These are phyloP conservation scores for Symphodus melops DNA, from an alignment of 2,113 vertebrate genomes.

Conservation along the genomic window DNA sequence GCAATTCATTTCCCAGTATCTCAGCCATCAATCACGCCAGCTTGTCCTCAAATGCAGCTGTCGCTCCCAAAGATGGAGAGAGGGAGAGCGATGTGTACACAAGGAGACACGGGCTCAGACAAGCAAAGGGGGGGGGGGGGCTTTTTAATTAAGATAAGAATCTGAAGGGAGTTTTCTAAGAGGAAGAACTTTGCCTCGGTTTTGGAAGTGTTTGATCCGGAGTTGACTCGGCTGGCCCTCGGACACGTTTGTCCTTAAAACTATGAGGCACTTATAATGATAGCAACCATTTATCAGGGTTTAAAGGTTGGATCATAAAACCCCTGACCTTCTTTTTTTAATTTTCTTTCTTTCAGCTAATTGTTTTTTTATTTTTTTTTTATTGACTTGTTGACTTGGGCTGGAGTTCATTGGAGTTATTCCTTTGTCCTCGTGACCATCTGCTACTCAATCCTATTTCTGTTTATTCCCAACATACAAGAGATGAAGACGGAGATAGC, in stretches of 20 bases:
- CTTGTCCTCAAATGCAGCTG: conserved; percentile 71
- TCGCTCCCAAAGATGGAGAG: conserved; percentile 55
- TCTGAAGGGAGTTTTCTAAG: conserved; percentile 61
- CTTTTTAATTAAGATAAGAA: conserved; percentile 81
- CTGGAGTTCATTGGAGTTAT: neutral
- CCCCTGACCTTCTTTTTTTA: neutral
- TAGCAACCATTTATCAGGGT: conserved; percentile 2
- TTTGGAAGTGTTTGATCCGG: conserved; percentile 57
- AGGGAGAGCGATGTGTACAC: conserved; percentile 52
- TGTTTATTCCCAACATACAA: conserved; percentile 3
- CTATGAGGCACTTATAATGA: conserved; percentile 17
- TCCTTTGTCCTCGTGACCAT: neutral
- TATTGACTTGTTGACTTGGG: neutral
- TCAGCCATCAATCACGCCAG: conserved; percentile 71
- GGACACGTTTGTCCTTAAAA: conserved; percentile 28
- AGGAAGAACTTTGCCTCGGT: conserved; percentile 63
- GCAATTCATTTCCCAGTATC: conserved; percentile 80
- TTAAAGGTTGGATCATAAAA: neutral
- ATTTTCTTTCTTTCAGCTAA: neutral
- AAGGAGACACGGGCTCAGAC: conserved; percentile 48
- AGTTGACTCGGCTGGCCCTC: conserved; percentile 6
- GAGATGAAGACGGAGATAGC: neutral
- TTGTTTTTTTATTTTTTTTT: neutral
- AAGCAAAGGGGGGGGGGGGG: conserved; percentile 29
- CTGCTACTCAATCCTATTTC: neutral